phyloP scores from a whole-genome alignment of 2,797 vertebrate genomes.

The Gobionotothen gibberifrons region DNA sequence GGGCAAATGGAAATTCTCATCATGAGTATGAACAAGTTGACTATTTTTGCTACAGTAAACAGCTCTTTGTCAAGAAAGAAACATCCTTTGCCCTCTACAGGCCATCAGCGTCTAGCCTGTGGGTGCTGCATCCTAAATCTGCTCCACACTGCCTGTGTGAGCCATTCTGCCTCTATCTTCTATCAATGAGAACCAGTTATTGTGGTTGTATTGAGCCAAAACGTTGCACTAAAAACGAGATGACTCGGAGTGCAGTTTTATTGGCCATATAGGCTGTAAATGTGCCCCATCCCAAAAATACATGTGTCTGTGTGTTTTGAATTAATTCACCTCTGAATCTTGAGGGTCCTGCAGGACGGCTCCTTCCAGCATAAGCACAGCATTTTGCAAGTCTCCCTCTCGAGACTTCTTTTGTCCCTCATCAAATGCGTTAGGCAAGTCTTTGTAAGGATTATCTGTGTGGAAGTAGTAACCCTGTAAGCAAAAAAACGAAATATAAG shows the following conservation, averaged over 20 bases:
- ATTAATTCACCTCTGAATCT: constrained; percentile 92
- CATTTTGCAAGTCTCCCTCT: constrained; percentile 94
- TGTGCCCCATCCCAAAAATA: neutral
- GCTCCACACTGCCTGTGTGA: constrained; percentile 41
- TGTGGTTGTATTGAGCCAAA: constrained; percentile 13
- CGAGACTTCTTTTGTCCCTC: constrained; percentile 93
- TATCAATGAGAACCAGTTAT: constrained; percentile 26
- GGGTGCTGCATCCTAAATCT: constrained; percentile 48
- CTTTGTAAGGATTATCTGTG: constrained; percentile 98
- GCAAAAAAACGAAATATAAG: constrained; percentile 52
- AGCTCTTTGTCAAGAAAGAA: constrained; percentile 37
- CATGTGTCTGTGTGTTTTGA: constrained; percentile 1
- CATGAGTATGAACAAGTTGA: constrained; percentile 41
- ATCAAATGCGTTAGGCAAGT: constrained; percentile 95
- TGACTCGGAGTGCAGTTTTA: constrained; percentile 11
- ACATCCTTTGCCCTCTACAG: constrained; percentile 34
- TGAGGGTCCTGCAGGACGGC: constrained; percentile 96
- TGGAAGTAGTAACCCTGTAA: constrained; percentile 98
- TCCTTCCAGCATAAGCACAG: constrained; percentile 94
- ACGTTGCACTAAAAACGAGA: constrained; percentile 12
- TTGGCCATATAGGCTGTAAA: constrained; percentile 6
- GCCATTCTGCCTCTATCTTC: constrained; percentile 30
- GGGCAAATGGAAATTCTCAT: constrained; percentile 67
- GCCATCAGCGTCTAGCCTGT: constrained; percentile 40
- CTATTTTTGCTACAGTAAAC: constrained; percentile 66